Conservation (phyloP, 1,140 invertebrate species). For the Drosophila kurseongensis region DNA sequence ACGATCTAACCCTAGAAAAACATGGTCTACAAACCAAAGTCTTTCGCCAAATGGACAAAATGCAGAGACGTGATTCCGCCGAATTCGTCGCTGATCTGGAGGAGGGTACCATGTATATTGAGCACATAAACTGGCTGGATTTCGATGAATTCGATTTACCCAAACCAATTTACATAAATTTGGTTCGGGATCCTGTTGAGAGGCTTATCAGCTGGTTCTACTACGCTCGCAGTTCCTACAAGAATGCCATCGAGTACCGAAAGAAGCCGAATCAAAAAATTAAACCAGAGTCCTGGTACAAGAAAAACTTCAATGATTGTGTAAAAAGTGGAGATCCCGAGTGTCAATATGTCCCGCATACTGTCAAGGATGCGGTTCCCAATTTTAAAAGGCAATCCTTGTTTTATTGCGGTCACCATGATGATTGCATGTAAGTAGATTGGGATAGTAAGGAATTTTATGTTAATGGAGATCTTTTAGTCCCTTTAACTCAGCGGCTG, state of each 20-base stretch:
- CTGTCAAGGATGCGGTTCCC: constrained; percentile 90
- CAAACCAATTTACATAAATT: constrained; percentile 94
- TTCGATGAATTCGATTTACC: constrained; percentile 89
- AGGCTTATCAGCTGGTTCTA: constrained; percentile 96
- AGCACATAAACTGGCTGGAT: constrained; percentile 85
- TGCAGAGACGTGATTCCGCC: constrained; percentile 31
- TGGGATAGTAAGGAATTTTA: not conserved
- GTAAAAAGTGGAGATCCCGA: constrained; percentile 93
- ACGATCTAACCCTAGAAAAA: constrained; percentile 70
- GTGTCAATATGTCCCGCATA: constrained; percentile 92
- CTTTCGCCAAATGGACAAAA: constrained; percentile 28
- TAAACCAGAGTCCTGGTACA: constrained; percentile 92
- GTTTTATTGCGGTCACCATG: constrained; percentile 94
- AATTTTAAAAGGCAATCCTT: constrained; percentile 92
- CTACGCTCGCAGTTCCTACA: constrained; percentile 92
- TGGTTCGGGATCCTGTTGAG: constrained; percentile 95
- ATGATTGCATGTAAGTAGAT: constrained; percentile 91
- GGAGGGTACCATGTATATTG: constrained; percentile 67
- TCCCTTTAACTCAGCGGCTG: constrained; percentile 93
- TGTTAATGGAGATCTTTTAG: constrained; percentile 85
- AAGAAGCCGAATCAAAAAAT: constrained; percentile 92
- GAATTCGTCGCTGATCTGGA: constrained; percentile 48
- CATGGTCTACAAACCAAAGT: constrained; percentile 26
- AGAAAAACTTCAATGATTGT: constrained; percentile 95
- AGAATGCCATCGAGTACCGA: constrained; percentile 93